A percentile compares a stretch with the other conserved stretches of the same genome.
Evolutionary conservation across 2,888 invertebrate species (phyloP).

Genomic region (Lasius platythorax): DNA sequence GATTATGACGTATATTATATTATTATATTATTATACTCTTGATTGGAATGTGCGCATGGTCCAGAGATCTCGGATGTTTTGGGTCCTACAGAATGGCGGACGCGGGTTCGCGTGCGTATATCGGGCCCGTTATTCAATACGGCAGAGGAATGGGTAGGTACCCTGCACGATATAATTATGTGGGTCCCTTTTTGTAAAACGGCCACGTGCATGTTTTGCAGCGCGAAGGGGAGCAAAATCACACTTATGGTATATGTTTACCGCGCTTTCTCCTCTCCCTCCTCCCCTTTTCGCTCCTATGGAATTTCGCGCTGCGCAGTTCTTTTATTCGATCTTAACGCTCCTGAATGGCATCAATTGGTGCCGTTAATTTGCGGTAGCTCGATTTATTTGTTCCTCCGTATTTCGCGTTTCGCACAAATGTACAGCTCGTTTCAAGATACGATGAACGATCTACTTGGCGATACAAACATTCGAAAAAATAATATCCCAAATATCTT

Average conservation of each 20-base stretch:
- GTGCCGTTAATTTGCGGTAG: slow-evolving; percentile 30
- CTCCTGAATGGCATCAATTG: slow-evolving; percentile 12
- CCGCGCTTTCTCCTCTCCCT: not conserved
- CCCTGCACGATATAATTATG: slow-evolving; percentile 37
- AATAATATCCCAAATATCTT: not conserved
- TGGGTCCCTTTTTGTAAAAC: slow-evolving; percentile 46
- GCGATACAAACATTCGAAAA: not conserved
- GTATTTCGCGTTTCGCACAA: not conserved
- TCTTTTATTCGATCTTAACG: slow-evolving; percentile 33
- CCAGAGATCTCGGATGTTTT: slow-evolving; percentile 4
- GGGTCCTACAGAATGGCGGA: not conserved
- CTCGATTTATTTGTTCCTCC: not conserved
- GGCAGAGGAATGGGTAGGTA: not conserved
- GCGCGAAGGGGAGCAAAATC: slow-evolving; percentile 42
- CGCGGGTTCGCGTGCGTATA: not conserved
- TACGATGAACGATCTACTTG: not conserved
- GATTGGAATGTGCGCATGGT: not conserved
- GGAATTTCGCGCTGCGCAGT: not conserved
- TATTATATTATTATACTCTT: slow-evolving; percentile 13
- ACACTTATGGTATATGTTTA: slow-evolving; percentile 52
- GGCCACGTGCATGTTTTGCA: slow-evolving; percentile 46
- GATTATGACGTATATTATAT: slow-evolving; percentile 1
- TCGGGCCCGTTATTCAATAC: slow-evolving; percentile 33
- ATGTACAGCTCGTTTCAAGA: not conserved
- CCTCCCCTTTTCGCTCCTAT: not conserved